phyloP scores from a whole-genome alignment of 2,797 vertebrate genomes.

The Semotilus atromaculatus region DNA sequence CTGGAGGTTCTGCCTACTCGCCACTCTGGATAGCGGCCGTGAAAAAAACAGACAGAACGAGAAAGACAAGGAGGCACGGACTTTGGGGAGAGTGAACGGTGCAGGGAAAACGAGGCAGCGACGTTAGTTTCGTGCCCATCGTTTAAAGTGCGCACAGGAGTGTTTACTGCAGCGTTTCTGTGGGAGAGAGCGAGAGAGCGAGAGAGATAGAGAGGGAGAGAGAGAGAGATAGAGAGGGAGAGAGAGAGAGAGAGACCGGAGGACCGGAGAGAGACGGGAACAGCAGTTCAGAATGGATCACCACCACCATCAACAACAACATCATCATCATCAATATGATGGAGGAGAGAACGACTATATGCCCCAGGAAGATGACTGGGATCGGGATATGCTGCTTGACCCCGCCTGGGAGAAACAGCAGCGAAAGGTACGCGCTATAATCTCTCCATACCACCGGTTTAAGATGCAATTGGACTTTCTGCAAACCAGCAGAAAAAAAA shows the following conservation, averaged over 20 bases:
- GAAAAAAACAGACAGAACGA: conserved; percentile 46
- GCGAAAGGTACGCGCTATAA: conserved; percentile 79
- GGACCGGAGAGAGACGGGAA: conserved; percentile 54
- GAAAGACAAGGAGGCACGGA: conserved; percentile 52
- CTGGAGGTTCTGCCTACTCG: conserved; percentile 65
- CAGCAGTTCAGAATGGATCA: conserved; percentile 77
- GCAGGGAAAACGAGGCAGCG: conserved; percentile 54
- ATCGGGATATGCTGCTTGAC: conserved; percentile 89
- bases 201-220: conserved; percentile 57
- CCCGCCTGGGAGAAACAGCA: conserved; percentile 95
- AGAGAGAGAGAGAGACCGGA: conserved; percentile 63
- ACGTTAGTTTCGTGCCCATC: conserved; percentile 73
- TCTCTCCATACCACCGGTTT: neutral
- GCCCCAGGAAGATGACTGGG: conserved; percentile 90
- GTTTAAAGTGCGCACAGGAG: conserved; percentile 73
- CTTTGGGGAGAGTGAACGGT: conserved; percentile 50
- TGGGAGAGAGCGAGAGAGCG: conserved; percentile 62
- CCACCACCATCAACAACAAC: conserved; percentile 38
- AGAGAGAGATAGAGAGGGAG: conserved; percentile 59
- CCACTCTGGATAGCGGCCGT: conserved; percentile 59
- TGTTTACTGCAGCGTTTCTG: conserved; percentile 63
- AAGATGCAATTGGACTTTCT: neutral
- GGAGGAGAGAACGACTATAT: conserved; percentile 80
- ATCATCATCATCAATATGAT: conserved; percentile 76
- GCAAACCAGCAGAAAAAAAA: neutral